Evolutionary conservation across 1,140 invertebrate species (phyloP), one percentile per base, ranked within the genome.

Genomic region (Diabrotica virgifera): DNA sequence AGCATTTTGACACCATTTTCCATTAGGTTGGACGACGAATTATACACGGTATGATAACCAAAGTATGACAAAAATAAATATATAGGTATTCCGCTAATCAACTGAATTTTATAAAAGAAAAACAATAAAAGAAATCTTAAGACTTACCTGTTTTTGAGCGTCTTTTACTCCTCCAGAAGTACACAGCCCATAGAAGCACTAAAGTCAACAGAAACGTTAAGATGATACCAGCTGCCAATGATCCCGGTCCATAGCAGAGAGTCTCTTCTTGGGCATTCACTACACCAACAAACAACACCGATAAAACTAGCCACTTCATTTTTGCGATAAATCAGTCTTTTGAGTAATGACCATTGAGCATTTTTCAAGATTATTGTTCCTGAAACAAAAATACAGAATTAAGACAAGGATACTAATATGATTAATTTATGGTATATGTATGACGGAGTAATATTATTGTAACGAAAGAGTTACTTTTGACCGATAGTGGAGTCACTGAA

Each of bases 201-300:
- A 62, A 37, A 3, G 70, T 72, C 13, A 70, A 52, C 9, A 75
- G 40, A 53, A 74, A 65, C 46, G 74, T 70, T 38, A 75, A 37
- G 12, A 75, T 60, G 8, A 75, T 68, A 8, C 67, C 60, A 5
- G 67, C 57, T 5, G 74, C 72, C n/a, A 75, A 67, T 9, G 69
- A 67, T 37, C 72, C 74, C 12, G 65, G 52, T 5, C 74, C 70
- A 36, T 75, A 74, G 37, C 72, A 70, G 10, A 10, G 12, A 37
- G 55, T 12, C n/a, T 57, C 55, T 57, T 57, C 55, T 57, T 57
- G 55, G 5, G 55, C 55, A 57, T 57, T 57, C 36, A 36, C 55
- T 46, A 46, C 40, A 46, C 40, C 40, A n/a, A 46, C 4, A 46
- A 46, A 46, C n/a, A 46, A n/a, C 5, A 46, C 40, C 40, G 40